These are phyloP conservation scores for Drosophila meridionalis DNA, from an alignment of 2,888 invertebrate species.

Conservation along the genomic window DNA sequence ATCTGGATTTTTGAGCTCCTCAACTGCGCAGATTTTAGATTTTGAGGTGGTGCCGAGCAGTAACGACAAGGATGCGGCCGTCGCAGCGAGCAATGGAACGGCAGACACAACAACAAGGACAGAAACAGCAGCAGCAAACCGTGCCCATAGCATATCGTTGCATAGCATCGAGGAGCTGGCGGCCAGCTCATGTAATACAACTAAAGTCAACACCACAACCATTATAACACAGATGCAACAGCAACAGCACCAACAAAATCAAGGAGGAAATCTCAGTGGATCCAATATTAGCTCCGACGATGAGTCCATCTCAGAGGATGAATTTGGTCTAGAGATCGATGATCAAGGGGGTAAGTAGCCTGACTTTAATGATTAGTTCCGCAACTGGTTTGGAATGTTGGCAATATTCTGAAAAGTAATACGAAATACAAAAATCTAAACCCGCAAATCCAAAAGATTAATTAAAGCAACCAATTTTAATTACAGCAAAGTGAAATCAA, in stretches of 20 bases:
- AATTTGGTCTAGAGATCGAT: conserved; percentile 80
- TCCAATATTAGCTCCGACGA: conserved; percentile 79
- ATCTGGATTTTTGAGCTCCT: conserved; percentile 57
- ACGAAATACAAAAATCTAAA: background rate
- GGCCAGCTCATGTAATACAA: conserved; percentile 66
- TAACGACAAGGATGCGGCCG: conserved; percentile 36
- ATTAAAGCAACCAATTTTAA: background rate
- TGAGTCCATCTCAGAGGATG: conserved; percentile 80
- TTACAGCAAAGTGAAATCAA: background rate
- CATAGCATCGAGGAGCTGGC: conserved; percentile 76
- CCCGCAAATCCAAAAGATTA: background rate
- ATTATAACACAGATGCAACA: conserved; percentile 48
- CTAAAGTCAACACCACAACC: conserved; percentile 19
- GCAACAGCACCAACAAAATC: conserved; percentile 51
- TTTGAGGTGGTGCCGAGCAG: conserved; percentile 56
- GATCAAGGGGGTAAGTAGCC: conserved; percentile 80
- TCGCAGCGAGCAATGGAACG: conserved; percentile 27
- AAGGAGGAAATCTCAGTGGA: conserved; percentile 57
- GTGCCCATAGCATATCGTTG: conserved; percentile 58
- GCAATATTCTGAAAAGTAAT: conserved; percentile 62
- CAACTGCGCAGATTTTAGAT: conserved; percentile 61
- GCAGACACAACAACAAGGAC: conserved; percentile 46
- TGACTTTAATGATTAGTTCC: conserved; percentile 8
- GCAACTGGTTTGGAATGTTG: conserved; percentile 33
- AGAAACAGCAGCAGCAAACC: conserved; percentile 37